These are phyloP conservation scores for Agrotis exclamationis DNA, from an alignment of 2,888 invertebrate species.

Conservation along the genomic window DNA sequence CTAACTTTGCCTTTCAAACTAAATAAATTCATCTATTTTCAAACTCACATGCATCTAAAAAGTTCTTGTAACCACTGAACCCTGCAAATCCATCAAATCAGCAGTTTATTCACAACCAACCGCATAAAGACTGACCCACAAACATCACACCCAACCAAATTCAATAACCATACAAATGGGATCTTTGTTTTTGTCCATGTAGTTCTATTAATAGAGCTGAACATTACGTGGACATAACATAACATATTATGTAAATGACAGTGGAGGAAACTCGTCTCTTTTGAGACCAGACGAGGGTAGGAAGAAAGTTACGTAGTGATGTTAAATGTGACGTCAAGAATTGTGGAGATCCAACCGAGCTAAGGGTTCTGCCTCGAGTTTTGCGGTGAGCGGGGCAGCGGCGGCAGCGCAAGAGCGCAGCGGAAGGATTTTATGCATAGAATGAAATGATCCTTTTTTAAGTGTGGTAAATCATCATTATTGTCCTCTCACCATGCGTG, in stretches of 20 bases:
- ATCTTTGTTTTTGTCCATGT: conserved; percentile 23
- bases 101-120: not conserved
- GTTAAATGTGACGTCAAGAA: conserved; percentile 35
- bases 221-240: conserved; percentile 29
- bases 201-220: conserved; percentile 18
- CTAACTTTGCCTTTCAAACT: not conserved
- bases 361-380: no score
- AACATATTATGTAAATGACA: conserved; percentile 46
- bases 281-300: conserved; percentile 49
- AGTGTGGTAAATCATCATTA: no score
- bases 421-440: no score
- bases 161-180: conserved; percentile 42
- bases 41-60: not conserved
- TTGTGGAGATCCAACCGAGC: not conserved
- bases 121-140: conserved; percentile 9
- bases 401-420: no score
- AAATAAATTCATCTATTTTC: not conserved
- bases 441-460: no score
- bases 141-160: conserved; percentile 24
- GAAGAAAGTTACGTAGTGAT: conserved; percentile 19
- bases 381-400: no score
- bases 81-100: not conserved
- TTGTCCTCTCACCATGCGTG: no score
- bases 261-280: conserved; percentile 26
- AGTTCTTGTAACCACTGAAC: no score